phyloP scores from a whole-genome alignment of 2,797 vertebrate species.

The Botia almorhae region DNA sequence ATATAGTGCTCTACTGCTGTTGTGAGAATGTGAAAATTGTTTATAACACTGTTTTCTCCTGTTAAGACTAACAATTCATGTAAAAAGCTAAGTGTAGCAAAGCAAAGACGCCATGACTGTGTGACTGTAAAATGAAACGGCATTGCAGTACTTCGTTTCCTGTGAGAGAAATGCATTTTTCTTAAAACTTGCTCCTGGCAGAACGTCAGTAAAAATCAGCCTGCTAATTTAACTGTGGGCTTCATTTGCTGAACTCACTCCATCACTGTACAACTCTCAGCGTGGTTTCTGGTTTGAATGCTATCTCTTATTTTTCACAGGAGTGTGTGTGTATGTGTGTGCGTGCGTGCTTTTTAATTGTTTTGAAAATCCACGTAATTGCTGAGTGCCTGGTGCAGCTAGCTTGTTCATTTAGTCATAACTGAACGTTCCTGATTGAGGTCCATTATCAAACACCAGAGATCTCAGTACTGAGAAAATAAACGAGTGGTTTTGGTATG shows the following conservation, averaged over 20 bases:
- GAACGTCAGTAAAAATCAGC: constrained; percentile 12
- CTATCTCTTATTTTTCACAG: constrained; percentile 66
- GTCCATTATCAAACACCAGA: constrained; percentile 43
- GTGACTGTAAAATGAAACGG: constrained; percentile 17
- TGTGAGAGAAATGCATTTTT: constrained; percentile 45
- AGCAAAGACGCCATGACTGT: neutral
- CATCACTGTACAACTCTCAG: neutral
- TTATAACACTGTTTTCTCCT: constrained; percentile 60
- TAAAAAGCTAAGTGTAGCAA: constrained; percentile 40
- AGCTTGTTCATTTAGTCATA: constrained; percentile 41
- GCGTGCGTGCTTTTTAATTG: constrained; percentile 71
- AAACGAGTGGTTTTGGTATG: constrained; percentile 31
- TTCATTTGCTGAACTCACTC: constrained; percentile 7
- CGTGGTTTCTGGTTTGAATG: neutral
- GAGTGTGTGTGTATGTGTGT: constrained; percentile 57
- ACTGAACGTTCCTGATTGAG: constrained; percentile 53
- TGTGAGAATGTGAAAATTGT: constrained; percentile 36
- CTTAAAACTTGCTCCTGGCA: neutral
- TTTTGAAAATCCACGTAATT: constrained; percentile 63
- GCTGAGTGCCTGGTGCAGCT: constrained; percentile 75
- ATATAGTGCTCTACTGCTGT: constrained; percentile 54
- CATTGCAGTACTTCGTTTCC: constrained; percentile 24
- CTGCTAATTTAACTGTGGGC: constrained; percentile 12
- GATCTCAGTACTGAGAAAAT: constrained; percentile 56
- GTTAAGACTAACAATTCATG: constrained; percentile 34